Evolutionary conservation across 1,140 invertebrate genomes (phyloP).

Genomic region (Copidosoma floridanum): DNA sequence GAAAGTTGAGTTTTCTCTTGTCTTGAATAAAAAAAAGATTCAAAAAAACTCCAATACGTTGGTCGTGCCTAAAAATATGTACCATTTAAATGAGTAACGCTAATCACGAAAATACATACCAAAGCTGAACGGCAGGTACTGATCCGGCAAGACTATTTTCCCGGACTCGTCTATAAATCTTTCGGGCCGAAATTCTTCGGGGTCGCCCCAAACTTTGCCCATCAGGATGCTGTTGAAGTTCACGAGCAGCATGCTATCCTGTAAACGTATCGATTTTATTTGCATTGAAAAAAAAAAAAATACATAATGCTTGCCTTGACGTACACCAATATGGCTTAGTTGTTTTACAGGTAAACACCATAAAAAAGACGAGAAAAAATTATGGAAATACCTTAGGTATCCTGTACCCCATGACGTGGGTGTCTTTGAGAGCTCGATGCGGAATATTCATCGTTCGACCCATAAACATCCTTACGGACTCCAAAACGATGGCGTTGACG

Average conservation of each 20-base stretch:
- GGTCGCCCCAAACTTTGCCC: slow-evolving; percentile 70
- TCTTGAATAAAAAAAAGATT: too few species aligned
- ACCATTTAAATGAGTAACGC: too few species aligned
- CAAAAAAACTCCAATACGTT: too few species aligned
- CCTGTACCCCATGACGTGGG: slow-evolving; percentile 66
- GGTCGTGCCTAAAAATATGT: too few species aligned
- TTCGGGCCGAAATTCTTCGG: slow-evolving; percentile 74
- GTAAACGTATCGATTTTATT: slow-evolving; percentile 32
- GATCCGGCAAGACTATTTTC: slow-evolving; percentile 66
- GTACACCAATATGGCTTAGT: background rate
- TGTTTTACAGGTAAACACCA: background rate
- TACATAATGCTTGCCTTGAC: too few species aligned
- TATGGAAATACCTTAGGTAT: slow-evolving; percentile 78
- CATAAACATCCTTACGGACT: slow-evolving; percentile 76
- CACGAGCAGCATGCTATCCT: slow-evolving; percentile 81
- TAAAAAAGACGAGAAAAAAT: slow-evolving; percentile 1
- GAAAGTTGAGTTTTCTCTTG: slow-evolving; percentile 8
- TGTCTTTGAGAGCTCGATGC: slow-evolving; percentile 72
- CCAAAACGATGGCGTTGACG: slow-evolving; percentile 73
- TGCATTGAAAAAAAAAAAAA: background rate
- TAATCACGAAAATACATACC: too few species aligned
- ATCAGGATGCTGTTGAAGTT: slow-evolving; percentile 77
- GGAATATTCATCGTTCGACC: slow-evolving; percentile 76
- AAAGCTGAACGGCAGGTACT: slow-evolving; percentile 75
- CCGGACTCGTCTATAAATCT: slow-evolving; percentile 69